Evolutionary conservation across 2,113 vertebrate species (phyloP), one percentile per base, ranked within the genome.

Genomic region (Vanacampus margaritifer): DNA sequence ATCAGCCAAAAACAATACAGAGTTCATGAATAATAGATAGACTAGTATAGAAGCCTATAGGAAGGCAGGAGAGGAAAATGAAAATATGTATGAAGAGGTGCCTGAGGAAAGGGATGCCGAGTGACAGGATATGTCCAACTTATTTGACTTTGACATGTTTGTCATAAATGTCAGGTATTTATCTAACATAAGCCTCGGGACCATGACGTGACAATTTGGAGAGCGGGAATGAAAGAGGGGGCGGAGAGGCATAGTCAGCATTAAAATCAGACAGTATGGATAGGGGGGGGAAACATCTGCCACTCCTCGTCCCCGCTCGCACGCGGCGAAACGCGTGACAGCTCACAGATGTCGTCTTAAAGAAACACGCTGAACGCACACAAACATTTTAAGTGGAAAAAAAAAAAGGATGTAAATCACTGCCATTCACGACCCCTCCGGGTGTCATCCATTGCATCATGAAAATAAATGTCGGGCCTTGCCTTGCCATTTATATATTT

Each of bases 401-500:
- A 32, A 64, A 71, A 60, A 68, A 61, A 65, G 14, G 59, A 76
- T 43, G 79, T 73, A 74, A 86, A 81, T 82, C 85, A 74, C 64
- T 71, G 68, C 60, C 76, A 75, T 79, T 73, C 69, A 76, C 68
- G 77, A 70, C 68, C 68, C 74, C 75, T 74, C 82, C 54, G 80
- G 80, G 77, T 78, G 74, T 64, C 76, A 70, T 81, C 67, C 43
- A 68, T 74, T 56, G 53, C 66, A 69, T 45, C 58, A 17, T 39
- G 16, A 74, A 78, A 79, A 78, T 81, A 84, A 84, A 86, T 78
- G 80, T 71, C 71, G 62, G 28, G 68, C 59, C 80, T 81, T 46
- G 76, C 73, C 64, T 50, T 28, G 32, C 78, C 79, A 73, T 86
- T 83, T 83, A 87, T 84, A 84, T 80, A 86, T 90, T 86, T 80